These are phyloP conservation scores for Myanophis thanlyinensis DNA, from an alignment of 2,113 vertebrate genomes.

Conservation along the genomic window DNA sequence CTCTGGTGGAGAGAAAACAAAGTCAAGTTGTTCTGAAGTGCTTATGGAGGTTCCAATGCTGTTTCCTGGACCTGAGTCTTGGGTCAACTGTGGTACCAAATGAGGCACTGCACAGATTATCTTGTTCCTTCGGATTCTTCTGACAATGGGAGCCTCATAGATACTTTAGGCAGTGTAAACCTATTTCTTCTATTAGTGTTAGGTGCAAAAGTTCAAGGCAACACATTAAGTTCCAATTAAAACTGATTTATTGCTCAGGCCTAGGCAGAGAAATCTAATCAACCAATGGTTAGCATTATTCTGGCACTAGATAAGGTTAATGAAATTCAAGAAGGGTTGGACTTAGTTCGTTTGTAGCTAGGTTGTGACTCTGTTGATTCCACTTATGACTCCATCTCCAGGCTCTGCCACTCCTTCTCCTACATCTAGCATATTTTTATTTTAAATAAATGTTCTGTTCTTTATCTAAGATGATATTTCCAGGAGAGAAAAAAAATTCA, in stretches of 20 bases:
- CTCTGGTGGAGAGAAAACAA: not conserved
- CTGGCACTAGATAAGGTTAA: no score
- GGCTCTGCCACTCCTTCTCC: no score
- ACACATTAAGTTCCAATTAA: no score
- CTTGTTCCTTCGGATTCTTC: constrained; percentile 71
- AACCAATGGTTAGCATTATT: no score
- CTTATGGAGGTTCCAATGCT: not conserved
- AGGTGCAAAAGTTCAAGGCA: not conserved
- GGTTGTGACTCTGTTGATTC: no score
- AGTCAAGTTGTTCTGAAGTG: not conserved
- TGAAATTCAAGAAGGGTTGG: no score
- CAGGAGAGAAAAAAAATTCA: no score
- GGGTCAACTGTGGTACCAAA: constrained; percentile 70
- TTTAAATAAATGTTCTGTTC: constrained; percentile 69
- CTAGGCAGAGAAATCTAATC: no score
- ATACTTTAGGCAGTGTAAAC: constrained; percentile 83
- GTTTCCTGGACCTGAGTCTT: not conserved
- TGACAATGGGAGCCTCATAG: constrained; percentile 82
- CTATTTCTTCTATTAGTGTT: constrained; percentile 76
- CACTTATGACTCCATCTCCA: no score
- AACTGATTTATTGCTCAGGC: no score
- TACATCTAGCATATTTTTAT: constrained; percentile 31
- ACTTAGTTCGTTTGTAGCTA: no score
- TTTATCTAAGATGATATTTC: constrained; percentile 72
- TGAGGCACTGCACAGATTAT: constrained; percentile 69